Conservation (phyloP, 2,888 invertebrate species). For the Temnothorax rugatulus region DNA sequence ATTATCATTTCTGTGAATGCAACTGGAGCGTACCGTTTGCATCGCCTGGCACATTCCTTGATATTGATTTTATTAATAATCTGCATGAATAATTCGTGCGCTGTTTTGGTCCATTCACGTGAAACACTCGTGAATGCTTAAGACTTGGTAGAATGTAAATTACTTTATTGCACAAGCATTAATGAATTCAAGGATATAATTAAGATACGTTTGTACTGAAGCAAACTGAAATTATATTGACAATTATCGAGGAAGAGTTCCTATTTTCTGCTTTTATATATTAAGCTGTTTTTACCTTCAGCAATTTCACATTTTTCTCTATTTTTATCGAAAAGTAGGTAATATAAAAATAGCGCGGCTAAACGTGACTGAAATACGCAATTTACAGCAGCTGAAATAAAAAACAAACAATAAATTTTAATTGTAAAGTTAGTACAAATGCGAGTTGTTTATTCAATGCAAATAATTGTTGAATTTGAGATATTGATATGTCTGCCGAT, state of each 20-base stretch:
- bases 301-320: neutral
- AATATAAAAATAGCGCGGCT: neutral
- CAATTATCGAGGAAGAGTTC: neutral
- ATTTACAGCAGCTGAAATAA: neutral
- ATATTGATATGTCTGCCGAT: neutral
- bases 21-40: slow-evolving; percentile 7
- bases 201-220: neutral
- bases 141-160: slow-evolving; percentile 13
- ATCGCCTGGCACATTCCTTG: slow-evolving; percentile 4
- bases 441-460: neutral
- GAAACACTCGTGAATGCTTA: slow-evolving; percentile 16
- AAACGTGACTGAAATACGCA: neutral
- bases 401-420: neutral
- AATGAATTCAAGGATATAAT: slow-evolving; percentile 10
- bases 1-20: slow-evolving; percentile 50
- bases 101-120: slow-evolving; percentile 1
- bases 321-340: neutral
- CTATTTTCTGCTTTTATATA: neutral
- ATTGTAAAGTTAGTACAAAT: neutral
- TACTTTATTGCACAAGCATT: neutral
- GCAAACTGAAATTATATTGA: neutral
- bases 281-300: neutral
- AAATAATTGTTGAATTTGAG: neutral
- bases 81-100: slow-evolving; percentile 13
- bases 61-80: slow-evolving; percentile 47